Conservation (phyloP, 2,797 vertebrate species). For the Enteromius paludinosus region DNA sequence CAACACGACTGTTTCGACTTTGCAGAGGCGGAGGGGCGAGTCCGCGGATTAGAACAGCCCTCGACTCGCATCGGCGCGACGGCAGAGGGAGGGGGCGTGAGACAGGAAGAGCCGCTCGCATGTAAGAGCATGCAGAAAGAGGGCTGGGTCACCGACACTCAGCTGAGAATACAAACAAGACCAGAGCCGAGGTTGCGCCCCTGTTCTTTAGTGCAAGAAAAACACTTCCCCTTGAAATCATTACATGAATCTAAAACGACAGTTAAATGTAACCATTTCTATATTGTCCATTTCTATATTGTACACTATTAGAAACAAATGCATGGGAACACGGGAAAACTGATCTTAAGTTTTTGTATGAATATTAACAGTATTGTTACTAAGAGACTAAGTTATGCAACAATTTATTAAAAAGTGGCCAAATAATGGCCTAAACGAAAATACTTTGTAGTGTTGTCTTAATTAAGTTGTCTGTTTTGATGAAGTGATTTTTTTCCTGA, state of each 20-base stretch:
- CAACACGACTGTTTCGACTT: conserved; percentile 42
- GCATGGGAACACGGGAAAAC: not conserved
- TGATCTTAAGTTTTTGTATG: not conserved
- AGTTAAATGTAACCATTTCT: not conserved
- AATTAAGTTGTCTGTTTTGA: not conserved
- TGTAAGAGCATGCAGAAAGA: conserved; percentile 55
- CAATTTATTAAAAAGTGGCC: not conserved
- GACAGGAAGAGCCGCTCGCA: conserved; percentile 43
- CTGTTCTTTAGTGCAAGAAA: not conserved
- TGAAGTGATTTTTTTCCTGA: not conserved
- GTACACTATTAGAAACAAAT: not conserved
- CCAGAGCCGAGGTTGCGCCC: conserved; percentile 4
- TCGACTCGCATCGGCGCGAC: not conserved
- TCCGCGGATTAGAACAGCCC: conserved; percentile 34
- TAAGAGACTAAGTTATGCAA: not conserved
- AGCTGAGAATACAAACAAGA: conserved; percentile 53
- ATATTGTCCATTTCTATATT: not conserved
- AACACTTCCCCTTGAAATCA: not conserved
- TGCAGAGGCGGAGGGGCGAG: conserved; percentile 17
- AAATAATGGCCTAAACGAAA: not conserved
- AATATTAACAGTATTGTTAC: not conserved
- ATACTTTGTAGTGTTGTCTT: not conserved
- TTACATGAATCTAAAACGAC: not conserved
- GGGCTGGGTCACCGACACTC: conserved; percentile 55
- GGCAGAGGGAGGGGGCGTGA: conserved; percentile 31